Percentiles rank a stretch among this genome's conserved stretches.
Conservation (phyloP, 2,113 vertebrate genomes). For the Melanerpes aurifrons region DNA sequence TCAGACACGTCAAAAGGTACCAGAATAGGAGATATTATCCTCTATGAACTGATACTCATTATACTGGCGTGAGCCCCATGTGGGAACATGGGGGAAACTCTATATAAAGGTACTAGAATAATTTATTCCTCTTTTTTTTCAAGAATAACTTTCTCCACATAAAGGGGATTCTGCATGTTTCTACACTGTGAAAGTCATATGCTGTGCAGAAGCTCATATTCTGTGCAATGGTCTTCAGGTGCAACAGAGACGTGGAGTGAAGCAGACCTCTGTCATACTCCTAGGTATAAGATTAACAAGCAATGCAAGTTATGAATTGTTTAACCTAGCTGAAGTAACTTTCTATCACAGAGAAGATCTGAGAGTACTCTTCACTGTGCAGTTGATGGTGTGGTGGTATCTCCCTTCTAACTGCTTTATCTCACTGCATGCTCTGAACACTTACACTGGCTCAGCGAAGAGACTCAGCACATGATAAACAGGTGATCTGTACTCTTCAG, state of each 20-base stretch:
- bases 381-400: background rate
- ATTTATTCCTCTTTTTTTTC: background rate
- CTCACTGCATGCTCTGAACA: background rate
- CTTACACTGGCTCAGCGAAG: background rate
- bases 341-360: background rate
- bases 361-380: fast-evolving
- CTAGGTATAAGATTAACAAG: background rate
- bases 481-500: background rate
- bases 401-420: background rate
- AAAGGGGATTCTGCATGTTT: background rate
- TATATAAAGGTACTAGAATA: background rate
- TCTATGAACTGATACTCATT: background rate
- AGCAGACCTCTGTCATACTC: background rate
- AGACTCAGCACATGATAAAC: background rate
- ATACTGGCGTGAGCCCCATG: background rate
- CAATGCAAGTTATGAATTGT: background rate
- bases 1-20: background rate
- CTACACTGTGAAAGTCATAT: background rate
- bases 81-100: background rate
- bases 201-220: background rate
- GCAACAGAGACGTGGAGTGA: background rate
- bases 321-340: background rate
- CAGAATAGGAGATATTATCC: background rate
- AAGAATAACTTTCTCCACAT: background rate
- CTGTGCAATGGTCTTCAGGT: fast-evolving